Evolutionary conservation across 1,140 invertebrate species (phyloP).

Genomic region (Tyrophagus putrescentiae): DNA sequence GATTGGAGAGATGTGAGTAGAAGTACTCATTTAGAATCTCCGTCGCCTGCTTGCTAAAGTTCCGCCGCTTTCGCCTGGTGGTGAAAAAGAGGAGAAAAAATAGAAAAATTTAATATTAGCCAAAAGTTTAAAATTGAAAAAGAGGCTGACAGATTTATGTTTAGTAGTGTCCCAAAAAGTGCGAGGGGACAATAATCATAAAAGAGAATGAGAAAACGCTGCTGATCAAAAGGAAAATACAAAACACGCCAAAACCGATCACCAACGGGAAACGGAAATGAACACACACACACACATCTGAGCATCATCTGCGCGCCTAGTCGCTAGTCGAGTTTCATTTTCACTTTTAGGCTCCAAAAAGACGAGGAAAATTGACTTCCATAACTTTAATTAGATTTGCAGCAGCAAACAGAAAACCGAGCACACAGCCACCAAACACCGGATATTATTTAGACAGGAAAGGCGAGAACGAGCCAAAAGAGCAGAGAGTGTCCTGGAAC

Average conservation of each 20-base stretch:
- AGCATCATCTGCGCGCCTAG: not conserved
- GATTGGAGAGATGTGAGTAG: conserved; percentile 97
- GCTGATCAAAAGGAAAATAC: not conserved
- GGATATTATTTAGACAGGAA: not conserved
- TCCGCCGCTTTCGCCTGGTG: conserved; percentile 82
- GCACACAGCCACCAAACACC: not conserved
- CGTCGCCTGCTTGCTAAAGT: conserved; percentile 99
- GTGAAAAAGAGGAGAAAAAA: conserved; percentile 5
- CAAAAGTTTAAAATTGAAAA: conserved; percentile 7
- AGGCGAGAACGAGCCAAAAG: too few species aligned
- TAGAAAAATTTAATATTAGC: not conserved
- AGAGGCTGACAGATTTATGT: too few species aligned
- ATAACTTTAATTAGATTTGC: not conserved
- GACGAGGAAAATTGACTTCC: not conserved
- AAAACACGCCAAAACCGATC: not conserved
- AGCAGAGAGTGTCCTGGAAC: too few species aligned
- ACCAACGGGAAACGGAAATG: not conserved
- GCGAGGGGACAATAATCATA: too few species aligned
- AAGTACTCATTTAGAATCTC: conserved; percentile 99
- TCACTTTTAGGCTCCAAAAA: conserved; percentile 2
- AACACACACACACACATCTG: not conserved
- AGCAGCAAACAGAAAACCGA: not conserved
- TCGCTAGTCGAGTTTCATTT: too few species aligned
- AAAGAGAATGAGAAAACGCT: not conserved
- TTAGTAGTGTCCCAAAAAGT: too few species aligned